A percentile compares a stretch with the other conserved stretches of the same genome.
Evolutionary conservation across 2,113 vertebrate genomes (phyloP).

Genomic region (Chionis minor): DNA sequence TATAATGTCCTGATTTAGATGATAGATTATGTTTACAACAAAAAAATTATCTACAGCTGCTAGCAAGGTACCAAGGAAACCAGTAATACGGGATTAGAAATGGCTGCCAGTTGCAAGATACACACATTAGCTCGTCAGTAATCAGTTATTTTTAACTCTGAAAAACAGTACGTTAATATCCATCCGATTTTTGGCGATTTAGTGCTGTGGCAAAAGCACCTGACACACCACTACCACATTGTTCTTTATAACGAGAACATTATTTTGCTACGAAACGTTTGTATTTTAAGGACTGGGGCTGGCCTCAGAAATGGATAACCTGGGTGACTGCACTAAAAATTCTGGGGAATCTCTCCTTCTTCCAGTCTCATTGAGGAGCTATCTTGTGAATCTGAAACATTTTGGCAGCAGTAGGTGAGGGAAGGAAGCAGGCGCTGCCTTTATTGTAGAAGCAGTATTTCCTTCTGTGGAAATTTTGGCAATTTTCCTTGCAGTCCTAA

Average conservation of each 20-base stretch:
- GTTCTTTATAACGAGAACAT: constrained; percentile 59
- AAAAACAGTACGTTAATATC: constrained; percentile 68
- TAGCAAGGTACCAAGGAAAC: constrained; percentile 71
- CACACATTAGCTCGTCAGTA: constrained; percentile 59
- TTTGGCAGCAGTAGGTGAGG: not conserved
- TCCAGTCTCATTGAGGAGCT: not conserved
- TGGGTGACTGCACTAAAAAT: not conserved
- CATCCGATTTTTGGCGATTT: constrained; percentile 58
- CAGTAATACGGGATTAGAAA: constrained; percentile 61
- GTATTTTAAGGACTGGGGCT: not conserved
- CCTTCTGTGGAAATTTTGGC: not conserved
- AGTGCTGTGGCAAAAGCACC: constrained; percentile 59
- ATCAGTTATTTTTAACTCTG: constrained; percentile 63
- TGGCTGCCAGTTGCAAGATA: constrained; percentile 70
- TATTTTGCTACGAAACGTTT: constrained; percentile 54
- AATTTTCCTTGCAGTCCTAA: not conserved
- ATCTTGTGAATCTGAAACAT: not conserved
- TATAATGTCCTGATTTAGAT: constrained; percentile 72
- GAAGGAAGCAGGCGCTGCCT: not conserved
- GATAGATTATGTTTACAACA: constrained; percentile 77
- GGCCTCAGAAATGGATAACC: not conserved
- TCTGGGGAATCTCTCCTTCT: not conserved
- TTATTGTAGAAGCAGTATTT: not conserved
- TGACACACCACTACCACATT: constrained; percentile 60
- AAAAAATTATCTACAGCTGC: constrained; percentile 73